Percentiles rank a stretch among this genome's conserved stretches.
Evolutionary conservation across 1,140 invertebrate species (phyloP).

Genomic region (Chironomus tepperi): DNA sequence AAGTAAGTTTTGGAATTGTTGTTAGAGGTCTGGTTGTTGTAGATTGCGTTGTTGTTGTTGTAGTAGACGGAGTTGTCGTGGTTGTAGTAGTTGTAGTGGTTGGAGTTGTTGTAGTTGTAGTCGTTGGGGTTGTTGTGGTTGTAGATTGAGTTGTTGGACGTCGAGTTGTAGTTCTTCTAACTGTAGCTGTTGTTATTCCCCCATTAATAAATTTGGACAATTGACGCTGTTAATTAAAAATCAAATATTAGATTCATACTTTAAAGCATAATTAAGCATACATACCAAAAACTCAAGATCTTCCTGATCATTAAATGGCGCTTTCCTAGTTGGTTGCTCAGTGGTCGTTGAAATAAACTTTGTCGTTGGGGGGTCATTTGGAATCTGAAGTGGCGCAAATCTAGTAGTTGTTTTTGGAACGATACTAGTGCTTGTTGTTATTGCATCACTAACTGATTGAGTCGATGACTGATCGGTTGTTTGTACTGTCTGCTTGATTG

Average conservation of each 20-base stretch:
- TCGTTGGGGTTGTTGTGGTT: constrained; percentile 25
- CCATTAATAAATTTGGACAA: background rate
- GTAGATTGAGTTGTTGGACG: constrained; percentile 27
- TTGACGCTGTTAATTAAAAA: background rate
- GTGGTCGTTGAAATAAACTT: background rate
- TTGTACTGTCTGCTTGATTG: background rate
- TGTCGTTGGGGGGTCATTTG: background rate
- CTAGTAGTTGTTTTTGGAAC: background rate
- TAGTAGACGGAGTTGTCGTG: too few relatives aligned
- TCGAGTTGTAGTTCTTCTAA: constrained; percentile 28
- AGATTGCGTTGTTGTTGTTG: too few relatives aligned
- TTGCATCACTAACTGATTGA: background rate
- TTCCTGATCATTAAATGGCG: background rate
- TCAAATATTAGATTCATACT: background rate
- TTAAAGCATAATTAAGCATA: background rate
- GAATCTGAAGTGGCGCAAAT: background rate
- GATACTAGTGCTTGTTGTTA: background rate
- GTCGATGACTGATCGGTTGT: background rate
- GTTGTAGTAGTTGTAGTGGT: constrained; percentile 29
- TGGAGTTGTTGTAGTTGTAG: constrained; percentile 20
- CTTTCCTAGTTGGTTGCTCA: background rate
- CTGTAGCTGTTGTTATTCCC: background rate
- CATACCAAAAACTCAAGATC: background rate
- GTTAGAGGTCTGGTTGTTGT: constrained; percentile 25
- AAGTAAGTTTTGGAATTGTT: constrained; percentile 31